Conservation (phyloP, 2,113 vertebrate species). For the Nothocercus julius region DNA sequence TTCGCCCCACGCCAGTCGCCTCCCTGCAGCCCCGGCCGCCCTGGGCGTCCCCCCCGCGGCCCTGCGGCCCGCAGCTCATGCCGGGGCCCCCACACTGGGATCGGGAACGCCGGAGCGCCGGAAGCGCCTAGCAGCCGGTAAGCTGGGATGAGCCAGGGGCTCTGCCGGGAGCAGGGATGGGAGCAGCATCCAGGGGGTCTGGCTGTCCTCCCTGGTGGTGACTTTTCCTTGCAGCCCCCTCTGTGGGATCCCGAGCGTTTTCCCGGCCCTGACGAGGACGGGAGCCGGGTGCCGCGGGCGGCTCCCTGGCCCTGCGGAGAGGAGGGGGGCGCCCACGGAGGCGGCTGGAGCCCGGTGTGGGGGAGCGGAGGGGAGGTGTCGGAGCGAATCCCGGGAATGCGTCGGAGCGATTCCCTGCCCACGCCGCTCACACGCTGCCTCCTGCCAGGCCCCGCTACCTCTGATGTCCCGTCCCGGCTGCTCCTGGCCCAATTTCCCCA, state of each 20-base stretch:
- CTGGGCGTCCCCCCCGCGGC: fast-evolving
- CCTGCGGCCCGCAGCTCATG: fast-evolving
- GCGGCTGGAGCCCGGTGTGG: neutral
- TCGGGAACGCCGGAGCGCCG: fast-evolving
- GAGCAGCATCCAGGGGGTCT: neutral
- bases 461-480: fast-evolving
- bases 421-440: fast-evolving
- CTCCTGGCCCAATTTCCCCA: fast-evolving
- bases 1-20: neutral
- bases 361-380: no score
- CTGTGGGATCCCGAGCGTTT: neutral
- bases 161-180: neutral
- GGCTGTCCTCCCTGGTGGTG: fast-evolving
- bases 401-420: neutral
- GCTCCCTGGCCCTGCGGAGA: fast-evolving
- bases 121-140: fast-evolving
- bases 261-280: fast-evolving
- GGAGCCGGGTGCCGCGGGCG: neutral
- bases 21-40: fast-evolving
- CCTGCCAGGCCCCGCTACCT: fast-evolving
- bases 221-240: fast-evolving
- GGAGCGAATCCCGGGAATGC: neutral
- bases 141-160: neutral
- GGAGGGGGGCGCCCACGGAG: neutral
- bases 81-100: neutral